These are phyloP conservation scores for Bombus sibiricus DNA, from an alignment of 1,140 invertebrate genomes.

Conservation along the genomic window DNA sequence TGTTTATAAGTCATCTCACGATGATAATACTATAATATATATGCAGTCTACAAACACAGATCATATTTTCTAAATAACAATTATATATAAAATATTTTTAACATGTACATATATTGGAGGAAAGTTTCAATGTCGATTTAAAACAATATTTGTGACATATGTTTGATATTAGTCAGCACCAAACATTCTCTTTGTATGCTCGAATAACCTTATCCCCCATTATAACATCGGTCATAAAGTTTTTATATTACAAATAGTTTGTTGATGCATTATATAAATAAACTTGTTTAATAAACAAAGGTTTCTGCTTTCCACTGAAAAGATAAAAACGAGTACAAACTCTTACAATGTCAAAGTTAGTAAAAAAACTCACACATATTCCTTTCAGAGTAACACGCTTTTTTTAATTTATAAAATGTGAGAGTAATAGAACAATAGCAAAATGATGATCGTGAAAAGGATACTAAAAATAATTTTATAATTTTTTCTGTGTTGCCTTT, in stretches of 20 bases:
- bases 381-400: not conserved
- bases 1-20: constrained; percentile 29
- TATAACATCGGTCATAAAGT: constrained; percentile 14
- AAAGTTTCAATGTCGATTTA: constrained; percentile 18
- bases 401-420: not conserved
- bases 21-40: constrained; percentile 46
- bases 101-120: constrained; percentile 41
- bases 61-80: constrained; percentile 48
- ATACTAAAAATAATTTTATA: not conserved
- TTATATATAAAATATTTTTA: constrained; percentile 54
- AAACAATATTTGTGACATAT: constrained; percentile 23
- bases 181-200: constrained; percentile 7
- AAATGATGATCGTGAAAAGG: not conserved
- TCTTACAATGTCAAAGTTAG: constrained; percentile 6
- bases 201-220: constrained; percentile 14
- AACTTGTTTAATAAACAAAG: constrained; percentile 7
- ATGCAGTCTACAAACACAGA: constrained; percentile 44
- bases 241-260: constrained; percentile 38
- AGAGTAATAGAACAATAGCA: not conserved
- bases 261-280: constrained; percentile 15
- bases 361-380: constrained; percentile 24
- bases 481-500: not conserved
- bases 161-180: constrained; percentile 42
- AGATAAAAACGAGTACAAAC: constrained; percentile 8
- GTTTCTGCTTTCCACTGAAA: not conserved